These are phyloP conservation scores for Mastomys natalensis DNA, from an alignment of 2,113 vertebrate species.

Conservation along the genomic window DNA sequence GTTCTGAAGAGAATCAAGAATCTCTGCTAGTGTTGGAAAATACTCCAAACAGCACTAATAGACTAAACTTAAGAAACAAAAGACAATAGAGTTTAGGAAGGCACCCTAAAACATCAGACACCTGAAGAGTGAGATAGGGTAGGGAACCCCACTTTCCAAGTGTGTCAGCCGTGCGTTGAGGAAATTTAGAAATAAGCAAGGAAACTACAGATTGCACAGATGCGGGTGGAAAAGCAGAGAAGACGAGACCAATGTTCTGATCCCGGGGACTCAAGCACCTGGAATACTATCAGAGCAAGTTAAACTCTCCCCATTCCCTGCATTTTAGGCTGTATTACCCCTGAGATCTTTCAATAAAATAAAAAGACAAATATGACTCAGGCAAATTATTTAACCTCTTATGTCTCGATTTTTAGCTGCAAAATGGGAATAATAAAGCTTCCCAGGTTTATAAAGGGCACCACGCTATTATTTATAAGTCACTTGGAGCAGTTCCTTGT, in stretches of 20 bases:
- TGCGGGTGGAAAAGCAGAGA: neutral
- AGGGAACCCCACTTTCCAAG: neutral
- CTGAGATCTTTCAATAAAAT: slow-evolving; percentile 38
- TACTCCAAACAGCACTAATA: neutral
- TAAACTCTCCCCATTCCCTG: neutral
- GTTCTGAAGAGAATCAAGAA: neutral
- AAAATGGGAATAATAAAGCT: slow-evolving; percentile 24
- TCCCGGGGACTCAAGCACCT: neutral
- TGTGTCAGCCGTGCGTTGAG: neutral
- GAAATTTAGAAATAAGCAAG: neutral
- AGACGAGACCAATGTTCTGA: neutral
- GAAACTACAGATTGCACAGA: neutral
- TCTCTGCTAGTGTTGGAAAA: no score
- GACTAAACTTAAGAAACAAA: neutral
- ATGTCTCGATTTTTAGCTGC: slow-evolving; percentile 13
- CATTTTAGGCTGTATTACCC: neutral
- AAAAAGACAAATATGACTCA: neutral
- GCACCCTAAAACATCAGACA: neutral
- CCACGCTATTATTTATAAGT: neutral
- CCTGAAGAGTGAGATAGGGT: no score
- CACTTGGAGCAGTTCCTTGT: neutral
- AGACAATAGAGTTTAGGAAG: neutral
- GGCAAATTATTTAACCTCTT: slow-evolving; percentile 2
- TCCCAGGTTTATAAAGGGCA: neutral
- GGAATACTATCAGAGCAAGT: rapidly evolving